Base-by-base conservation (phyloP, 2,113 vertebrate genomes). In the Picathartes gymnocephalus region DNA sequence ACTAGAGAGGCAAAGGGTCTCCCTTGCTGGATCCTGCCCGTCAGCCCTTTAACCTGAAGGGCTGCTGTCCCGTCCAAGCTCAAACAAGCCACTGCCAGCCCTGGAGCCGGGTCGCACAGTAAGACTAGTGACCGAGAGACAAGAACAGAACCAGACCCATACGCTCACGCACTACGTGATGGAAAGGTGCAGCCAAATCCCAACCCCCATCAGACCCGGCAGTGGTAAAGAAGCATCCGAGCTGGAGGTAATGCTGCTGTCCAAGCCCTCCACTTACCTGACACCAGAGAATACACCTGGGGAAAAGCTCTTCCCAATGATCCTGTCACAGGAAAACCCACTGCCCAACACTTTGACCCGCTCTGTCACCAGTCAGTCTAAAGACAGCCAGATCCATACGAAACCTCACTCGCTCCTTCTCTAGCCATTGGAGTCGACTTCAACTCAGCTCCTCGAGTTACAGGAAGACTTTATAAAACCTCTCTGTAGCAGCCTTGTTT, bases 151-250 rank as follows among this genome's bases (percentile, higher is more conserved):
- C 10, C 45, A 61, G 40, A 35, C 8, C 37, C 44, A 3, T 1
- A 2, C 0, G 6, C 10, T 53, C 37, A 11, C 0, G 2, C 11
- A 0, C 2, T 5, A 18, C 31, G 12, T 4, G 56, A 13, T 4
- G 39, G 54, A n/a, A 51, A 58, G 40, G 25, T 12, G 73, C 25
- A 50, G 42, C 20, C 8, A 18, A 31, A 80, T 5, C 24, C 81
- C 70, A 42, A 8, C 20, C 13, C 22, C 60, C 5, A 1, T 2
- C 37, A 40, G 61, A 56, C 2, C 27, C 17, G 24, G 73, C 19
- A 12, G 39, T 0, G 9, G 44, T 11, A 37, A 24, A 56, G n/a
- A 53, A 18, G 33, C 39, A 31, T 8, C 24, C 0, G 2, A 51
- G 48, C 69, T 15, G 39, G 17, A 58, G 19, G 25, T 8, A 12